Evolutionary conservation across 2,888 invertebrate species (phyloP).

Genomic region (Orchesella flavescens): DNA sequence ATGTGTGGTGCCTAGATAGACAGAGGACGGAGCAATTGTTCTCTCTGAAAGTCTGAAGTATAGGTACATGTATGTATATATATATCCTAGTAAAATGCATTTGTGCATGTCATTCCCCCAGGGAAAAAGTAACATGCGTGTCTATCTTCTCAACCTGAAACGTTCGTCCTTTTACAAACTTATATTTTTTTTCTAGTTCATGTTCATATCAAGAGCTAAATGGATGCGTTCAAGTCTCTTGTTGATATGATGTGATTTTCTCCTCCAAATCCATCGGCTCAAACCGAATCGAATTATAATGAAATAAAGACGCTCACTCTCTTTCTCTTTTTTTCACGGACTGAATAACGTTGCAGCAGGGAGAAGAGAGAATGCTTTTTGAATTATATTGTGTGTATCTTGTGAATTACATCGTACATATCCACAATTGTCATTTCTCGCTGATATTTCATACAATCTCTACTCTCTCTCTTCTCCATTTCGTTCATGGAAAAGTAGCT

Average conservation of each 20-base stretch:
- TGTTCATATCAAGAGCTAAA: slow-evolving; percentile 6
- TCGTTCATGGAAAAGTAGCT: slow-evolving; percentile 24
- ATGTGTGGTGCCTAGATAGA: too few species aligned
- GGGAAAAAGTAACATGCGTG: slow-evolving; percentile 11
- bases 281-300: slow-evolving; percentile 50
- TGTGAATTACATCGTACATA: neutral
- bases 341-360: neutral
- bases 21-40: too few species aligned
- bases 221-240: slow-evolving; percentile 15
- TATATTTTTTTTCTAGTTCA: slow-evolving; percentile 14
- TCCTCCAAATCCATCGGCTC: slow-evolving; percentile 27
- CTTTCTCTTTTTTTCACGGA: neutral
- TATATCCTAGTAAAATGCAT: too few species aligned
- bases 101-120: neutral
- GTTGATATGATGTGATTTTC: slow-evolving; percentile 34
- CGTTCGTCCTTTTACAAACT: neutral
- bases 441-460: neutral
- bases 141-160: neutral
- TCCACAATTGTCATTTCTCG: neutral
- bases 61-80: too few species aligned
- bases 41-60: too few species aligned
- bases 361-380: too few species aligned
- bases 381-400: too few species aligned
- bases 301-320: slow-evolving; percentile 25
- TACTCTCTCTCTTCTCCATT: neutral